phyloP scores from a whole-genome alignment of 2,888 invertebrate species.

The Netelia fuscicornis region DNA sequence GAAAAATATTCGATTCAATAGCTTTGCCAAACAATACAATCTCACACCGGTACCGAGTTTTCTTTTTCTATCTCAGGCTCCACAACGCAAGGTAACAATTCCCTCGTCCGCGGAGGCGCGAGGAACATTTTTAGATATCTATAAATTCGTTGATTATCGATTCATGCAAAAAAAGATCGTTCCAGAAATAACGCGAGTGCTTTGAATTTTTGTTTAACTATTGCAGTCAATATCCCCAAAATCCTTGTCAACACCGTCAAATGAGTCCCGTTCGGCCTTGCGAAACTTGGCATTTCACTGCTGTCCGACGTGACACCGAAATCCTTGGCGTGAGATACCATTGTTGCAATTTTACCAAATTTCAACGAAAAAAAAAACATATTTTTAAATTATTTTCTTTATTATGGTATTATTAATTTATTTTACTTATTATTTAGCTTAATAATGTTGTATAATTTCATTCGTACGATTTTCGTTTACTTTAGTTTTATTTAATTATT shows the following conservation, averaged over 20 bases:
- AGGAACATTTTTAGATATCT: no score
- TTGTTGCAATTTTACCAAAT: constrained; percentile 45
- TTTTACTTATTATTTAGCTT: background rate
- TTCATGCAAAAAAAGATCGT: background rate
- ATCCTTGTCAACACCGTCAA: constrained; percentile 75
- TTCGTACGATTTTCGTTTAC: background rate
- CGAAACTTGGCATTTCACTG: constrained; percentile 73
- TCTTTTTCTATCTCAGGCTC: constrained; percentile 8
- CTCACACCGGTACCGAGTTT: constrained; percentile 19
- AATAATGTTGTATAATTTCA: background rate
- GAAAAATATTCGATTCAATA: constrained; percentile 45
- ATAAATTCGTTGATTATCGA: no score
- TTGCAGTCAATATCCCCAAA: constrained; percentile 77
- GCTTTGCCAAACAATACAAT: constrained; percentile 43
- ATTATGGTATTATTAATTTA: background rate
- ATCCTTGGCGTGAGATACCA: constrained; percentile 75
- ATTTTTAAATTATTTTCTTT: background rate
- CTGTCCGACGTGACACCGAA: constrained; percentile 71
- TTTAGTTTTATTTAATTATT: background rate
- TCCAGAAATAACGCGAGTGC: background rate
- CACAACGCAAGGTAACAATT: background rate
- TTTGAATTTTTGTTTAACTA: constrained; percentile 70
- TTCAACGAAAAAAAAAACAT: background rate
- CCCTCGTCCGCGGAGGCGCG: no score
- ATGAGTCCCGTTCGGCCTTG: constrained; percentile 72